A percentile compares a stretch with the other conserved stretches of the same genome.
Evolutionary conservation across 2,113 vertebrate species (phyloP).

Genomic region (Panurus biarmicus): DNA sequence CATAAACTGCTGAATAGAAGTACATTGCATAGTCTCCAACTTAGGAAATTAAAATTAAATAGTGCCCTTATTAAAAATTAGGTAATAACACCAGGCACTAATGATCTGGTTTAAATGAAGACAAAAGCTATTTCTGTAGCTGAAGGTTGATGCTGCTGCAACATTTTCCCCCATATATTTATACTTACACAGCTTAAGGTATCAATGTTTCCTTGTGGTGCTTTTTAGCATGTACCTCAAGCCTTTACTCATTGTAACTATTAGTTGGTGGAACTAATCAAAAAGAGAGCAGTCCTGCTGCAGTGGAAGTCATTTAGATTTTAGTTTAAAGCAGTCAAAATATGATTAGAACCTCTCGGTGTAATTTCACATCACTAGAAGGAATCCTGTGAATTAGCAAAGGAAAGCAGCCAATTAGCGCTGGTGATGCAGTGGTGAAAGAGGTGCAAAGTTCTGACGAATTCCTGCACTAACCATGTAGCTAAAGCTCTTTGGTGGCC

Average conservation of each 20-base stretch:
- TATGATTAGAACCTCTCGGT: not conserved
- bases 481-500: not conserved
- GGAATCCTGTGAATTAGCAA: not conserved
- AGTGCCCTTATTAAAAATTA: not conserved
- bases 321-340: not conserved
- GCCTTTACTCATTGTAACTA: not conserved
- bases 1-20: not conserved
- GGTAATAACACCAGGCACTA: not conserved
- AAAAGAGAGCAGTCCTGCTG: not conserved
- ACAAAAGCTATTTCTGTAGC: rapidly evolving
- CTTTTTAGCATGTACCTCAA: not conserved
- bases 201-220: not conserved
- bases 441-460: slow-evolving; percentile 22
- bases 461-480: not conserved
- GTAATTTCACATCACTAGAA: not conserved
- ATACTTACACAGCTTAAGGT: not conserved
- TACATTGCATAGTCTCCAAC: not conserved
- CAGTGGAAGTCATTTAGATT: not conserved
- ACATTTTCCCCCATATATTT: not conserved
- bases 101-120: not conserved
- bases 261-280: not conserved
- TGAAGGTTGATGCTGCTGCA: not conserved
- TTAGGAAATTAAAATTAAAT: not conserved
- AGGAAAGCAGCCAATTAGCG: not conserved
- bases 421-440: not conserved